These are phyloP conservation scores for Pheosia gnoma DNA, from an alignment of 2,888 invertebrate species.

Conservation along the genomic window DNA sequence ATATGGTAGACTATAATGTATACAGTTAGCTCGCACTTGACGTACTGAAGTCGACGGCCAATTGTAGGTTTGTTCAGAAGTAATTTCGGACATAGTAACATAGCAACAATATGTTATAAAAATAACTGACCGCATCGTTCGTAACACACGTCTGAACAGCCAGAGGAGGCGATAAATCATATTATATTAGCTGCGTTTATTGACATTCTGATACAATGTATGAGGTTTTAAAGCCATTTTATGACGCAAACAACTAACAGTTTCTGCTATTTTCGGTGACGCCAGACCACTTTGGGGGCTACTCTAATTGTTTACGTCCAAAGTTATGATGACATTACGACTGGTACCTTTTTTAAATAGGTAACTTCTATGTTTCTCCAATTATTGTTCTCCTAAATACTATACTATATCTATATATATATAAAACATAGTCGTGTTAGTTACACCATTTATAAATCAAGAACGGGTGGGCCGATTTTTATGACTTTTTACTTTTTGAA, in stretches of 20 bases:
- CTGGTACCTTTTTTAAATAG: too few species aligned
- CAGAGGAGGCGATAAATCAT: slow-evolving; percentile 1
- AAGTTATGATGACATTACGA: too few species aligned
- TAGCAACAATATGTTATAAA: background rate
- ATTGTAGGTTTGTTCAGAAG: background rate
- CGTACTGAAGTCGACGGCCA: too few species aligned
- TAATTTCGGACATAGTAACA: background rate
- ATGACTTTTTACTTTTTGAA: too few species aligned
- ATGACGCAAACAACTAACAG: background rate
- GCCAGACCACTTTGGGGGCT: background rate
- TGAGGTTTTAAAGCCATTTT: background rate
- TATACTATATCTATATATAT: too few species aligned
- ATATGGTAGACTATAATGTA: too few species aligned
- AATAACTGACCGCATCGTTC: background rate
- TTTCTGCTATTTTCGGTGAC: background rate
- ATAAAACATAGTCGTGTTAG: too few species aligned
- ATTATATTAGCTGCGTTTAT: background rate
- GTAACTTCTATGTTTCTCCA: too few species aligned
- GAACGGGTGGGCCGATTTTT: too few species aligned
- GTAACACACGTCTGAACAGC: background rate
- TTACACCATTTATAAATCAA: too few species aligned
- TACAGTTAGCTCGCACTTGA: too few species aligned
- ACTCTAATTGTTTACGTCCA: background rate
- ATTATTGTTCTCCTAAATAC: too few species aligned
- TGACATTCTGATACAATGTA: slow-evolving; percentile 1